Evolutionary conservation across 2,797 vertebrate species (phyloP), one percentile per base, ranked within the genome.

Genomic region (Parambassis ranga): DNA sequence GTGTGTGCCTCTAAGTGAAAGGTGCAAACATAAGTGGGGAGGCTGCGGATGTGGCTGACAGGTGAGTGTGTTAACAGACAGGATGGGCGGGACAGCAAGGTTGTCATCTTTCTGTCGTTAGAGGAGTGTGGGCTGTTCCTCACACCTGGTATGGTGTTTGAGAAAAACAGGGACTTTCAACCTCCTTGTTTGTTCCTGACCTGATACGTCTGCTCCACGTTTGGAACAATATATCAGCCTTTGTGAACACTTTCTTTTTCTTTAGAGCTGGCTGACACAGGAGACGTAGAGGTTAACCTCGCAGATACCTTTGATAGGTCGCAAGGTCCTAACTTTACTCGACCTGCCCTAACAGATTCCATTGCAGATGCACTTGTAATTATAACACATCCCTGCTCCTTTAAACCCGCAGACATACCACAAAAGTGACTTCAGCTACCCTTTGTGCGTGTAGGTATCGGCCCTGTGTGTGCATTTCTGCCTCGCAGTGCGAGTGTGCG

Each of bases 331-430:
- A 61, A 62, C 58, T 37, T 23, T 28, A 27, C 64, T 60, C 68
- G 80, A 86, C 89, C 69, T 90, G 87, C 55, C 85, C 78, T 33
- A 14, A 90, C 88, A 87, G 56, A 89, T 90, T 83, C 84, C 55
- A 24, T 51, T 15, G 44, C 38, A 16, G 81, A 81, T 77, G 65
- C 78, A 65, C 77, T 83, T 81, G 52, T 83, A 87, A 86, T 80
- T 75, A 74, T 78, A 85, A 69, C 62, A 81, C 59, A 66, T 75
- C 63, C 27, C 52, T 30, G 42, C 43, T 55, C 70, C 44, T 63
- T 72, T 55, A 42, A 77, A 75, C 79, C 62, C 39, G 44, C 65
- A 82, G 65, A 87, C 84, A 90, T 88, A 86, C 83, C 85, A 86
- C 61, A 55, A 81, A 81, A 67, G 61, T 85, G 66, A 87, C 71